These are phyloP conservation scores for Etheostoma nigrum DNA, from an alignment of 2,797 vertebrate species.

Conservation along the genomic window DNA sequence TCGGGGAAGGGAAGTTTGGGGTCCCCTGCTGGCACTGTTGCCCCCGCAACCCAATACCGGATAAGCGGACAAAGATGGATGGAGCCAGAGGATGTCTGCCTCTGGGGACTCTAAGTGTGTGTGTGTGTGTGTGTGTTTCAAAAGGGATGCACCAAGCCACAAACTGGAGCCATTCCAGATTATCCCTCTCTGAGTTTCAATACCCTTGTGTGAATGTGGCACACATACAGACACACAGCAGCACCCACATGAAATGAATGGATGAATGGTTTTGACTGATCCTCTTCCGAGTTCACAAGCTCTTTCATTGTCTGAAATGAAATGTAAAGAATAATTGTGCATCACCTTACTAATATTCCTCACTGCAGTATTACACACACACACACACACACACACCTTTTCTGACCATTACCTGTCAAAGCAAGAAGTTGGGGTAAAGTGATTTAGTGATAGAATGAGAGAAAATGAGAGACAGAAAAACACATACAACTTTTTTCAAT, in stretches of 20 bases:
- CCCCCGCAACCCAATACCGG: too few species aligned
- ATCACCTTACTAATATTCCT: conserved; percentile 1
- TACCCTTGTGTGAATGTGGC: conserved; percentile 34
- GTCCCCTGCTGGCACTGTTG: too few species aligned
- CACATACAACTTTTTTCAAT: background rate
- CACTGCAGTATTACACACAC: background rate
- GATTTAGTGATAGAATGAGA: background rate
- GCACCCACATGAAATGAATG: conserved; percentile 20
- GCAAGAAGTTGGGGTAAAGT: background rate
- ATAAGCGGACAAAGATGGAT: too few species aligned
- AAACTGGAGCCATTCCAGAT: conserved; percentile 64
- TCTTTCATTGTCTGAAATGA: conserved; percentile 13
- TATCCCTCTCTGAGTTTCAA: conserved; percentile 60
- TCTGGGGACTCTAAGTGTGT: conserved; percentile 36
- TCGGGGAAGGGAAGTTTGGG: too few species aligned
- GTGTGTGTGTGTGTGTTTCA: conserved; percentile 30
- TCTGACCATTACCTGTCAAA: background rate
- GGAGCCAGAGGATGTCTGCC: conserved; percentile 53
- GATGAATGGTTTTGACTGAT: conserved; percentile 28
- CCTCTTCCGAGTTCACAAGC: conserved; percentile 29
- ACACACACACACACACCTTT: background rate
- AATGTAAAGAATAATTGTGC: conserved; percentile 20
- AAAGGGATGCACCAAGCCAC: conserved; percentile 55
- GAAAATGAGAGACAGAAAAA: background rate
- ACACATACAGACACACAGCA: conserved; percentile 24